Conservation (phyloP, 2,888 invertebrate species). For the Andrena minutula region DNA sequence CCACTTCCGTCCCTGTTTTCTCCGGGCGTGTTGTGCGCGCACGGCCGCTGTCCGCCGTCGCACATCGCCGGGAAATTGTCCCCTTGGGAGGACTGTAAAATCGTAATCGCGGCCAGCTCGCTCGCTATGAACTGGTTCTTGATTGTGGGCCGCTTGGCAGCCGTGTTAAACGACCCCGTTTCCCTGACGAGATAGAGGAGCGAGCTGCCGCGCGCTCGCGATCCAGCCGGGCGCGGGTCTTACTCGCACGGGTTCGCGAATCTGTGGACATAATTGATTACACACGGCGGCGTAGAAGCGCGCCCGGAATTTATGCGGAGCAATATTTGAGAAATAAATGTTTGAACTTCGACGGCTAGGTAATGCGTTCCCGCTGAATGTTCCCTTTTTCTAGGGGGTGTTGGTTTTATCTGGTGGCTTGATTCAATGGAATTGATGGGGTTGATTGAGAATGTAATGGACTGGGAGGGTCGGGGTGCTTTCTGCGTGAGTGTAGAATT, state of each 20-base stretch:
- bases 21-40: background rate
- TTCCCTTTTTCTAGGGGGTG: background rate
- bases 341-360: background rate
- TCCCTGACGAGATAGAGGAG: constrained; percentile 6
- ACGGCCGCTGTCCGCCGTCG: background rate
- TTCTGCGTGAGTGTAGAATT: no score
- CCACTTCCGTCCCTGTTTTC: constrained; percentile 29
- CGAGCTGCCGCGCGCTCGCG: background rate
- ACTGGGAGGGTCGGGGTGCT: background rate
- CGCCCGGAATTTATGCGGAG: background rate
- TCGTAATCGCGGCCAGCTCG: constrained; percentile 11
- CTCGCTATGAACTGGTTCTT: constrained; percentile 28
- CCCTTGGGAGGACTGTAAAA: constrained; percentile 39
- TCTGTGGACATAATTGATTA: constrained; percentile 21
- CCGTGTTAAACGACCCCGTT: constrained; percentile 27
- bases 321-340: background rate
- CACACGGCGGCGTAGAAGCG: background rate
- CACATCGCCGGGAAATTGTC: constrained; percentile 31
- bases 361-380: background rate
- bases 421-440: background rate
- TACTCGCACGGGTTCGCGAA: background rate
- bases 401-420: background rate
- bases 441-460: background rate
- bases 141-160: constrained; percentile 36
- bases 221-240: background rate